These are phyloP conservation scores for Antedon mediterranea DNA, from an alignment of 53 echinoderm and acorn worm species.

Conservation along the genomic window DNA sequence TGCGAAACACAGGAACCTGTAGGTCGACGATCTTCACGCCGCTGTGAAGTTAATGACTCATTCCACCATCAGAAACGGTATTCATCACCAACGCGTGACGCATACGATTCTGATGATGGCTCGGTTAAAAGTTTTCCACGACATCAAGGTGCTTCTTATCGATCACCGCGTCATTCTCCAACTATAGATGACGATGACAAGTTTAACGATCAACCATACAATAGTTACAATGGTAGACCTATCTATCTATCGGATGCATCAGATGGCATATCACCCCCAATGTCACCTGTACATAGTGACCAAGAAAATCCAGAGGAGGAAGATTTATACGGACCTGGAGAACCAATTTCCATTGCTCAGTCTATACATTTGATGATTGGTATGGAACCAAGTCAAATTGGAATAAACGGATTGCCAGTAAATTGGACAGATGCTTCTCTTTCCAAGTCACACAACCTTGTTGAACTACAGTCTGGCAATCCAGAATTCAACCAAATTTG, in stretches of 20 bases:
- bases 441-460: not conserved
- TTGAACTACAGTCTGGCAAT: conserved; percentile 11
- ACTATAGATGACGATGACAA: too few relatives aligned
- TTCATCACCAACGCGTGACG: too few relatives aligned
- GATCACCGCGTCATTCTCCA: too few relatives aligned
- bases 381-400: conserved; percentile 22
- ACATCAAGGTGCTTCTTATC: too few relatives aligned
- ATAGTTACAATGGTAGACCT: not conserved
- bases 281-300: too few relatives aligned
- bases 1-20: not conserved
- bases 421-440: conserved; percentile 27
- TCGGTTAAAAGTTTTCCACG: too few relatives aligned
- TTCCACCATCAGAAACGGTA: too few relatives aligned
- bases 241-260: not conserved
- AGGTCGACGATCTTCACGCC: not conserved
- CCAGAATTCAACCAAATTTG: conserved; percentile 30
- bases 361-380: conserved; percentile 1
- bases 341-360: not conserved
- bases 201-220: not conserved
- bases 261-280: too few relatives aligned
- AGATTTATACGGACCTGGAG: not conserved
- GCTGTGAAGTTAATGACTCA: not conserved
- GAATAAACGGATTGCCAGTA: conserved; percentile 7
- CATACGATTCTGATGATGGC: too few relatives aligned
- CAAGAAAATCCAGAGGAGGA: not conserved